A percentile compares a stretch with the other conserved stretches of the same genome.
Evolutionary conservation across 1,140 invertebrate genomes (phyloP).

Genomic region (Arion vulgaris): DNA sequence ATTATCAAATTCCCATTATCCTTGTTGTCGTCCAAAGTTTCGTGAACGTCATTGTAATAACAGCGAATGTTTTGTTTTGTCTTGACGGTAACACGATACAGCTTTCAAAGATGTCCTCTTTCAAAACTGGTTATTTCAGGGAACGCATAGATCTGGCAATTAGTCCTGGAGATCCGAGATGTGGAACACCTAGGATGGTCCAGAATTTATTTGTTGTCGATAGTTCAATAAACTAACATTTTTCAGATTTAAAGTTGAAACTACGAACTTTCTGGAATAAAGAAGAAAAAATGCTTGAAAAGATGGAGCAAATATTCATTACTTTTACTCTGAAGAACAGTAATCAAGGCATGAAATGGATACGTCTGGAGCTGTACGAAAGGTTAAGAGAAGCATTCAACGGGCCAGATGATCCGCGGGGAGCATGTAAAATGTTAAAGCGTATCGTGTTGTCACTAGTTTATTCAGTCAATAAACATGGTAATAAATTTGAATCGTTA

Average conservation of each 20-base stretch:
- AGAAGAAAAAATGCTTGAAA: background rate
- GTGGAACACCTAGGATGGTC: background rate
- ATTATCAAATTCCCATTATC: too few species aligned
- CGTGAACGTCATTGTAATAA: background rate
- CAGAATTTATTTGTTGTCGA: conserved; percentile 11
- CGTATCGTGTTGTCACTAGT: too few species aligned
- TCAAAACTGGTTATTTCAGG: background rate
- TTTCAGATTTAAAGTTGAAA: conserved; percentile 14
- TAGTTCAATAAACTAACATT: background rate
- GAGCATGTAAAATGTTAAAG: background rate
- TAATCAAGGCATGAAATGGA: conserved; percentile 6
- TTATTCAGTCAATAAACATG: too few species aligned
- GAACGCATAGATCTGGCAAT: conserved; percentile 14
- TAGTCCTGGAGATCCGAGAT: background rate
- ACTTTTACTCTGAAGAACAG: background rate
- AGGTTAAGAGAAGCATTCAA: background rate
- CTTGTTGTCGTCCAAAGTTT: background rate
- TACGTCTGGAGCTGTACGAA: background rate
- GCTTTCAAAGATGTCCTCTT: background rate
- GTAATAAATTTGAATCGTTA: too few species aligned
- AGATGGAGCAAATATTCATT: background rate
- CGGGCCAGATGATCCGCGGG: background rate
- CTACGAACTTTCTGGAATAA: background rate
- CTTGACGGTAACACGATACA: background rate
- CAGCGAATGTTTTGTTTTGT: background rate